Conservation (phyloP, 2,888 invertebrate genomes). For the Archips crataeganus region DNA sequence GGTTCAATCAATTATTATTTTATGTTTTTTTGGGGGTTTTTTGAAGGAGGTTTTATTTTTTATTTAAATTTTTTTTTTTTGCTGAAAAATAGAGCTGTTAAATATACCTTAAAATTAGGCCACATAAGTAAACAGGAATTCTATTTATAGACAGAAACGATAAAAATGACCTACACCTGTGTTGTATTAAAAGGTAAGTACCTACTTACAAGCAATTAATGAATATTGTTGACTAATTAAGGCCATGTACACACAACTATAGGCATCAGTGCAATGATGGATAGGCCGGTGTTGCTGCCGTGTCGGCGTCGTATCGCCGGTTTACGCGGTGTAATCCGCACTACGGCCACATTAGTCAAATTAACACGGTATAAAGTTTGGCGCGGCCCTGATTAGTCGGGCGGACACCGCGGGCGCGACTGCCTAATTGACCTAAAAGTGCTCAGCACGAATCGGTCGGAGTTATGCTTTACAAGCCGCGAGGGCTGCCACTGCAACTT, state of each 20-base stretch:
- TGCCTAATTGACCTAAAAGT: constrained; percentile 86
- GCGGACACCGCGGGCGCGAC: constrained; percentile 69
- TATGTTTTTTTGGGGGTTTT: no score
- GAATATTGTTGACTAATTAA: not conserved
- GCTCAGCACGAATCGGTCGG: constrained; percentile 83
- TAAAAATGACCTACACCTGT: not conserved
- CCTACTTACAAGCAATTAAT: not conserved
- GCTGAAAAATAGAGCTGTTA: no score
- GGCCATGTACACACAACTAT: not conserved
- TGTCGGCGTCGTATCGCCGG: constrained; percentile 45
- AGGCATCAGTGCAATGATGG: constrained; percentile 4
- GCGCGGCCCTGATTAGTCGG: constrained; percentile 81
- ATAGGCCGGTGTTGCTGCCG: constrained; percentile 14
- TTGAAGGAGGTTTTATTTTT: no score
- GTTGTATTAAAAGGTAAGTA: not conserved
- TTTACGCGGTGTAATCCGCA: constrained; percentile 68
- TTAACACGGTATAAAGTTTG: constrained; percentile 85
- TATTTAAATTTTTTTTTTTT: no score
- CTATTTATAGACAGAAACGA: not conserved
- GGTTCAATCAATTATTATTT: no score
- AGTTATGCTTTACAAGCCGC: constrained; percentile 69
- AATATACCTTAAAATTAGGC: not conserved
- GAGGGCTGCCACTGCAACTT: constrained; percentile 65
- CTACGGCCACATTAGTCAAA: constrained; percentile 83
- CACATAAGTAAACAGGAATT: not conserved